Conservation (phyloP, 2,888 invertebrate genomes). For the Mongoloraphidia duomilia region DNA sequence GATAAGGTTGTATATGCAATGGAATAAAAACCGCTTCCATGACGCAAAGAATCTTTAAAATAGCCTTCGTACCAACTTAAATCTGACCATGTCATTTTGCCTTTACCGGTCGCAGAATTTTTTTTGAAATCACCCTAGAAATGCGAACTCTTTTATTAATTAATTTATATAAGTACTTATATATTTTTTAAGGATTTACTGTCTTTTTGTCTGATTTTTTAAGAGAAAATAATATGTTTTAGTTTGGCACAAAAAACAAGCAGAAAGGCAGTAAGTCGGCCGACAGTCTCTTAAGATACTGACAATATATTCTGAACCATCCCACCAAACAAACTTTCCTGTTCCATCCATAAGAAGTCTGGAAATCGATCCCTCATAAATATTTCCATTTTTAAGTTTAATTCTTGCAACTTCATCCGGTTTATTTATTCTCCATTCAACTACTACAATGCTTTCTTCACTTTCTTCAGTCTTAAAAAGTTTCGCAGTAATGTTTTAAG, state of each 20-base stretch:
- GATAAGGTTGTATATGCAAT: slow-evolving; percentile 18
- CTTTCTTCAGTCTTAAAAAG: too few relatives aligned
- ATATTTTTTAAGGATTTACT: too few relatives aligned
- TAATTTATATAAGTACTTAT: too few relatives aligned
- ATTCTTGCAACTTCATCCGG: slow-evolving; percentile 19
- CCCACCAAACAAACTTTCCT: slow-evolving; percentile 41
- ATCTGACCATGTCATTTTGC: slow-evolving; percentile 38
- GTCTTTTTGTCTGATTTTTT: too few relatives aligned
- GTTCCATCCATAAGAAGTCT: slow-evolving; percentile 42
- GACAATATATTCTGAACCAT: slow-evolving; percentile 42
- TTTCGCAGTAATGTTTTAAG: too few relatives aligned
- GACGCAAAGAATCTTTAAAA: slow-evolving; percentile 37
- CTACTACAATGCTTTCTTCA: too few relatives aligned
- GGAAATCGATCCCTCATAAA: slow-evolving; percentile 38
- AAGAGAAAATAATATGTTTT: too few relatives aligned
- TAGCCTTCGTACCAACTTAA: slow-evolving; percentile 42
- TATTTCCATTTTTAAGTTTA: slow-evolving; percentile 39
- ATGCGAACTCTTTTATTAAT: background rate
- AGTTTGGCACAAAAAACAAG: too few relatives aligned
- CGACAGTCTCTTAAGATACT: slow-evolving; percentile 9
- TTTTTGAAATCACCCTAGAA: slow-evolving; percentile 39
- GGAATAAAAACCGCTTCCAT: slow-evolving; percentile 27
- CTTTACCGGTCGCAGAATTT: slow-evolving; percentile 40
- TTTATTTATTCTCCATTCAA: too few relatives aligned
- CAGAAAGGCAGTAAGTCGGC: too few relatives aligned